A percentile compares a stretch with the other conserved stretches of the same genome.
phyloP scores from a whole-genome alignment of 35 echinoderm and acorn worm genomes.

The Diadema setosum region DNA sequence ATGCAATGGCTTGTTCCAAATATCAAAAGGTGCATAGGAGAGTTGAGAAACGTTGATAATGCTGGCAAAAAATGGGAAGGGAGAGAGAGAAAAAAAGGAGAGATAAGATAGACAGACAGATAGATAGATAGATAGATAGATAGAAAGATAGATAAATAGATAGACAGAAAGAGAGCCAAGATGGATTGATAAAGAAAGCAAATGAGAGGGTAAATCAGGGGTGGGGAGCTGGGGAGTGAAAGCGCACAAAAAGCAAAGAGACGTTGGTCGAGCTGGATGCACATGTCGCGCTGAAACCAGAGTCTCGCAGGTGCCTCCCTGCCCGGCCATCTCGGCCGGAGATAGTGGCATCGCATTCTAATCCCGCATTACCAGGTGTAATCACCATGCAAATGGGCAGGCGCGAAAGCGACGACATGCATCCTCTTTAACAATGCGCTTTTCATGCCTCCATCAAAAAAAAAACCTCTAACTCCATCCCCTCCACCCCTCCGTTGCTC shows the following conservation, averaged over 20 bases:
- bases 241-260: not conserved
- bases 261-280: no score
- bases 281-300: no score
- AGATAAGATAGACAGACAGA: not conserved
- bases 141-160: not conserved
- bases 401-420: not conserved
- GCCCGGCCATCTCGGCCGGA: no score
- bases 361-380: not conserved
- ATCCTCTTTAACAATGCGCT: no score
- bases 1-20: no score
- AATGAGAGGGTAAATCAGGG: not conserved
- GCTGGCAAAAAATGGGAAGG: not conserved
- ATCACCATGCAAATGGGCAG: not conserved
- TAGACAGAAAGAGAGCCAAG: not conserved
- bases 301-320: not conserved
- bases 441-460: no score
- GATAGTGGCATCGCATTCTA: not conserved
- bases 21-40: no score
- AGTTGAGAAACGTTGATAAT: not conserved
- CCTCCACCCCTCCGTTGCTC: no score
- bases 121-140: not conserved
- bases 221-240: not conserved
- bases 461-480: no score
- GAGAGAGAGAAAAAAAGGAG: not conserved
- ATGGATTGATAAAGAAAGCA: not conserved